Evolutionary conservation across 2,113 vertebrate species (phyloP), one percentile per base, ranked within the genome.

Genomic region (Ammodramus savannarum): DNA sequence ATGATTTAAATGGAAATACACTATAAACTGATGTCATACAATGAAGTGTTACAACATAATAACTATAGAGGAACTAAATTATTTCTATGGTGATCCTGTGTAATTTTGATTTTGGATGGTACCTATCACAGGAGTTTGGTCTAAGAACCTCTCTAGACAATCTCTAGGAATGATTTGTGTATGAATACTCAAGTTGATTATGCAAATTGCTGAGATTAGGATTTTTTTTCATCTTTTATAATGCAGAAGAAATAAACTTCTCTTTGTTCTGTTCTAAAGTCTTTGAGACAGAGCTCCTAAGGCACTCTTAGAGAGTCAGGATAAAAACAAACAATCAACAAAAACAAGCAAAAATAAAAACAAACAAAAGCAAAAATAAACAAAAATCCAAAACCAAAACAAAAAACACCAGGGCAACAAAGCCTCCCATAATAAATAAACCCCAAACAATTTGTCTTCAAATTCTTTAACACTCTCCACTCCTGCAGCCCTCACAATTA

Each of bases 351-450:
- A 65, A 25, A 65, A 16, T 26, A 32, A n/a, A 44, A 31, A 4
- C 6, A 52, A 71, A 31, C 8, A 7, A 65, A 46, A 10, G 3
- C 1, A 57, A 69, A 51, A 57, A 13, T 15, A 49, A 10, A 12
- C 3, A 41, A 43, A 52, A 44, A 11, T 8, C 3, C 10, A 34
- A 29, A 36, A 5, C 5, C 13, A 43, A 34, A 44, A 3, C 4
- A 38, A 46, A 46, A 63, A 34, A 5, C 5, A 20, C 4, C 10
- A 31, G 43, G 14, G 22, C 10, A 41, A 41, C 26, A 39, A 65
- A 52, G 4, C 3, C 0, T 1, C 18, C 10, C 20, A 22, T 39
- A 16, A 22, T 3, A 51, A 26, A 11, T 7, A 55, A 69, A 27
- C 1, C 1, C 6, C 2, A 61, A 78, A n/a, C 1, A 3, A 51